Evolutionary conservation across 2,888 invertebrate species (phyloP).

Genomic region (Erpobdella octoculata): DNA sequence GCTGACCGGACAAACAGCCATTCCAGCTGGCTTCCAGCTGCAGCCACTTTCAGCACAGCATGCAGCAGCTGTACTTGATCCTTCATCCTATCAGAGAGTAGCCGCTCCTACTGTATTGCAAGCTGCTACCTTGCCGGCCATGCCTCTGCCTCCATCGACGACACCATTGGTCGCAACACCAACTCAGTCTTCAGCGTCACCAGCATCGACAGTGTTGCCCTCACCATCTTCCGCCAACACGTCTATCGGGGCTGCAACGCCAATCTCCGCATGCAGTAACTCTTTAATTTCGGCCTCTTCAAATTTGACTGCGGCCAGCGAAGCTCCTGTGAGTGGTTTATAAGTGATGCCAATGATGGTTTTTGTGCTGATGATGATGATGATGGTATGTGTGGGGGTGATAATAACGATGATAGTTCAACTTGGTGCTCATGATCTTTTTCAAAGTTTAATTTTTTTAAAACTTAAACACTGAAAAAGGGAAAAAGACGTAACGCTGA

Average conservation of each 20-base stretch:
- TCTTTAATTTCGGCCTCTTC: not conserved
- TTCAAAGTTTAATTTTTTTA: no score
- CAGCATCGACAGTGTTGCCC: not conserved
- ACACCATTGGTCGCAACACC: not conserved
- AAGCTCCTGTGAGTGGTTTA: not conserved
- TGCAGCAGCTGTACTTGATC: constrained; percentile 3
- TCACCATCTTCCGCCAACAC: not conserved
- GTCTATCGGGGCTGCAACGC: not conserved
- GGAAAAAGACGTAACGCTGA: no score
- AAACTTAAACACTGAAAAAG: no score
- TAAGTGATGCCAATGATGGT: not conserved
- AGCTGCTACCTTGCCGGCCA: not conserved
- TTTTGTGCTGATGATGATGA: not conserved
- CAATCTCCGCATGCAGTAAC: not conserved
- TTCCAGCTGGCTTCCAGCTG: constrained; percentile 9
- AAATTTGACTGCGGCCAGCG: not conserved
- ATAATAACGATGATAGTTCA: not conserved
- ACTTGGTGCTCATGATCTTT: no score
- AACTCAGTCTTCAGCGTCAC: not conserved
- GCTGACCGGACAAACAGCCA: not conserved
- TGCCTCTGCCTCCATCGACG: not conserved
- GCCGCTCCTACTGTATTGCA: constrained; percentile 8
- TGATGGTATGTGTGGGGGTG: not conserved
- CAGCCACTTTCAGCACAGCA: not conserved
- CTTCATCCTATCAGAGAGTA: not conserved